Evolutionary conservation across 2,113 vertebrate genomes (phyloP).

Genomic region (Barnardius zonarius): DNA sequence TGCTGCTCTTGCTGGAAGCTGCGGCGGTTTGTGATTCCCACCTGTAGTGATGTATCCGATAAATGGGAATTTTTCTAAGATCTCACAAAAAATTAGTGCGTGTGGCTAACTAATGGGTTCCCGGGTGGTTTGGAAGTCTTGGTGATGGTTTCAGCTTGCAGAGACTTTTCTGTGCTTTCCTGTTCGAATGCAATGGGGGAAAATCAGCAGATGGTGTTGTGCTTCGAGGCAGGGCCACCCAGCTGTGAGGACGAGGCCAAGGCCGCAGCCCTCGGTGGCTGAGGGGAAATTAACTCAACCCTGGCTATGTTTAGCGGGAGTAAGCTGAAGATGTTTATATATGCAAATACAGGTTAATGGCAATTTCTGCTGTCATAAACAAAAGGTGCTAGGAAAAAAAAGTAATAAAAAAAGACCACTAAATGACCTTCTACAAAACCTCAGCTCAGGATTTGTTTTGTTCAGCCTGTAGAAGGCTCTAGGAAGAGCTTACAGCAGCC

Average conservation of each 20-base stretch:
- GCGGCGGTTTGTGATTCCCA: not conserved
- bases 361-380: not conserved
- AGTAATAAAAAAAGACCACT: accelerated
- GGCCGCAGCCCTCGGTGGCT: not conserved
- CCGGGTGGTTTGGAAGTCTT: not conserved
- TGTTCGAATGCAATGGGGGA: not conserved
- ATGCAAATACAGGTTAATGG: not conserved
- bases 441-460: not conserved
- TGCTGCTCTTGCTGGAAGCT: not conserved
- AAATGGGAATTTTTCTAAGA: not conserved
- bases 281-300: not conserved
- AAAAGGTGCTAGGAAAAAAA: not conserved
- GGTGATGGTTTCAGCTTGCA: not conserved
- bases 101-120: no score
- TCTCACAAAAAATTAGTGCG: not conserved
- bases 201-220: not conserved
- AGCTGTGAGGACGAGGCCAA: not conserved
- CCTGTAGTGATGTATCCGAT: not conserved
- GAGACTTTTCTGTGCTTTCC: not conserved
- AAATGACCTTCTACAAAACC: not conserved
- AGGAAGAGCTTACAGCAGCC: not conserved
- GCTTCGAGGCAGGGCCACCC: not conserved
- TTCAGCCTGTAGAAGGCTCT: not conserved
- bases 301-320: not conserved
- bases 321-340: not conserved